A percentile compares a stretch with the other conserved stretches of the same genome.
phyloP scores from a whole-genome alignment of 2,113 vertebrate genomes.

The Xenopus tropicalis region DNA sequence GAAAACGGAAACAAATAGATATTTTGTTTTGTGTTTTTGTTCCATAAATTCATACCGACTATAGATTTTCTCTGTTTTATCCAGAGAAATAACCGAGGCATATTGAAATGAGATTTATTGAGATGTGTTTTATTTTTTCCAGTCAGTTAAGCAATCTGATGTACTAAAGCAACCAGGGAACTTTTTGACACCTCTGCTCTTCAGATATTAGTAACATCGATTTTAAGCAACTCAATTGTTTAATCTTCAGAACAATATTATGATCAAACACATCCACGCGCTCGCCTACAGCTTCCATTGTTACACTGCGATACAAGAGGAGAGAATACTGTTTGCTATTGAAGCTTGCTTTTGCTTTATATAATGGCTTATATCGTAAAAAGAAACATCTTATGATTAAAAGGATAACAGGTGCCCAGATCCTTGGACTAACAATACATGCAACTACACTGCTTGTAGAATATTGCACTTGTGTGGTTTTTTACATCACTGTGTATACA shows the following conservation, averaged over 20 bases:
- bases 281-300: conserved; percentile 27
- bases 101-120: conserved; percentile 24
- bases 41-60: neutral
- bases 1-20: too few species aligned
- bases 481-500: too few species aligned
- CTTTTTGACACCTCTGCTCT: conserved; percentile 19
- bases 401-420: neutral
- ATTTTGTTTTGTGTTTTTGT: too few species aligned
- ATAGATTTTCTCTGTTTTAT: neutral
- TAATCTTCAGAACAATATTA: conserved; percentile 25
- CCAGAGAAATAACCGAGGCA: conserved; percentile 4
- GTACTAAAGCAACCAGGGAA: conserved; percentile 21
- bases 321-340: conserved; percentile 15
- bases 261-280: conserved; percentile 36
- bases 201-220: conserved; percentile 16
- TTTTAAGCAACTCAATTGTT: conserved; percentile 29
- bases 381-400: conserved; percentile 10
- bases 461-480: too few species aligned
- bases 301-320: neutral
- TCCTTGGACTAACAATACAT: neutral
- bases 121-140: conserved; percentile 27
- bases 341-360: conserved; percentile 17
- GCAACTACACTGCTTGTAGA: too few species aligned
- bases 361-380: conserved; percentile 1
- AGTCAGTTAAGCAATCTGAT: conserved; percentile 31